These are phyloP conservation scores for Sanderia malayensis DNA, from an alignment of 30 jellyfish, hydroid and myxozoan genomes.

Conservation along the genomic window DNA sequence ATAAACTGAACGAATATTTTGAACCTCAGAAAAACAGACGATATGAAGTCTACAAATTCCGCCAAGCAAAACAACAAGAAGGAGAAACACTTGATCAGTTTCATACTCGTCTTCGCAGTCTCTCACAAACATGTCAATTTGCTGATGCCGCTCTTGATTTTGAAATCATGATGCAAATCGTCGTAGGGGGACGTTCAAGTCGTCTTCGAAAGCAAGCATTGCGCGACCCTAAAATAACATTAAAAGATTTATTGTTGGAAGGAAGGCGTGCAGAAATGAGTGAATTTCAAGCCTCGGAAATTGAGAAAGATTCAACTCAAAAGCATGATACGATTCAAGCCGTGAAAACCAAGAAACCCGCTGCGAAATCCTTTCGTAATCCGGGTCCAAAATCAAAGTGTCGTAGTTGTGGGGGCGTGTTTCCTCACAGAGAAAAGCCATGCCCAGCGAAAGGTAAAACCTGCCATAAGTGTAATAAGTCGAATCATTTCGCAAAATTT, in stretches of 20 bases:
- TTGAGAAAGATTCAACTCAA: not conserved
- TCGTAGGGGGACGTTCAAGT: not conserved
- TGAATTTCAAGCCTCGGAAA: not conserved
- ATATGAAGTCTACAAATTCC: slow-evolving; percentile 21
- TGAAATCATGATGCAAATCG: slow-evolving; percentile 18
- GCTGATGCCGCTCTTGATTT: slow-evolving; percentile 19
- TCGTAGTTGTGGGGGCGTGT: not conserved
- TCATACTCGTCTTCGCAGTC: slow-evolving; percentile 2
- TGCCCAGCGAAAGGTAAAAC: slow-evolving; percentile 4
- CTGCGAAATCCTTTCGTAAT: too few relatives aligned
- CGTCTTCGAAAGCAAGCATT: not conserved
- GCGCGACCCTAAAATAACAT: not conserved
- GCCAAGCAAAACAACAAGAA: slow-evolving; percentile 24
- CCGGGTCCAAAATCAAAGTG: not conserved
- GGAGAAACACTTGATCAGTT: slow-evolving; percentile 21
- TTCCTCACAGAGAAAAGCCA: too few relatives aligned
- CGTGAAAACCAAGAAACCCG: not conserved
- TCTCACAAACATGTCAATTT: slow-evolving; percentile 28
- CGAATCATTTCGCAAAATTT: not conserved
- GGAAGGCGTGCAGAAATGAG: slow-evolving; percentile 1
- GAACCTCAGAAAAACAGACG: slow-evolving; percentile 37
- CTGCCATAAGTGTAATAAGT: not conserved
- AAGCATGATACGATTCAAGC: too few relatives aligned
- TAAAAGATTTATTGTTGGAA: not conserved
- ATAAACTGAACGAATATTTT: slow-evolving; percentile 11